phyloP scores from a whole-genome alignment of 2,113 vertebrate species.

The Pavo muticus region DNA sequence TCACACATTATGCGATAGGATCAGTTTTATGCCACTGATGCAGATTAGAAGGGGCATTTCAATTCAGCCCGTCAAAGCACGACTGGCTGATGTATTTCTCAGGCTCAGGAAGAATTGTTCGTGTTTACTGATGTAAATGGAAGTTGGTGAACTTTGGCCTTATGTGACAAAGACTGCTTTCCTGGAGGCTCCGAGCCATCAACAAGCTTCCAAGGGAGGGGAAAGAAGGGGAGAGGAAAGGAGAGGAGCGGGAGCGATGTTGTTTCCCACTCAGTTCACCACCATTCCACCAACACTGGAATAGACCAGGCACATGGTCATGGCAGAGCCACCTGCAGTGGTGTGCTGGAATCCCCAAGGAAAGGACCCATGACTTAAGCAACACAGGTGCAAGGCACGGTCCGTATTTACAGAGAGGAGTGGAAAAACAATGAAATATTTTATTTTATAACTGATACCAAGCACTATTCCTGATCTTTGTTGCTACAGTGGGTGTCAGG shows the following conservation, averaged over 20 bases:
- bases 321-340: not conserved
- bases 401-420: not conserved
- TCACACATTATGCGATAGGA: not conserved
- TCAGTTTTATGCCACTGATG: slow-evolving; percentile 49
- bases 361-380: not conserved
- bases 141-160: slow-evolving; percentile 70
- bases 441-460: slow-evolving; percentile 25
- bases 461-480: slow-evolving; percentile 10
- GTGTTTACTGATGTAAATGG: slow-evolving; percentile 51
- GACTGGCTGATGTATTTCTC: slow-evolving; percentile 35
- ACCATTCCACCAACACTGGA: not conserved
- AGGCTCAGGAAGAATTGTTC: slow-evolving; percentile 34
- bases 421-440: slow-evolving; percentile 19
- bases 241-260: not conserved
- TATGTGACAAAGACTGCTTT: slow-evolving; percentile 37
- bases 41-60: slow-evolving; percentile 65
- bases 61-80: slow-evolving; percentile 40
- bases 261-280: not conserved
- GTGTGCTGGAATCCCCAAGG: not conserved
- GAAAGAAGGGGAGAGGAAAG: not conserved
- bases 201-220: not conserved
- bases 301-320: not conserved
- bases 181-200: not conserved
- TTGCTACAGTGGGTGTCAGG: not conserved
- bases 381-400: not conserved